These are phyloP conservation scores for Lottia scabra DNA, from an alignment of 2,888 invertebrate species.

Conservation along the genomic window DNA sequence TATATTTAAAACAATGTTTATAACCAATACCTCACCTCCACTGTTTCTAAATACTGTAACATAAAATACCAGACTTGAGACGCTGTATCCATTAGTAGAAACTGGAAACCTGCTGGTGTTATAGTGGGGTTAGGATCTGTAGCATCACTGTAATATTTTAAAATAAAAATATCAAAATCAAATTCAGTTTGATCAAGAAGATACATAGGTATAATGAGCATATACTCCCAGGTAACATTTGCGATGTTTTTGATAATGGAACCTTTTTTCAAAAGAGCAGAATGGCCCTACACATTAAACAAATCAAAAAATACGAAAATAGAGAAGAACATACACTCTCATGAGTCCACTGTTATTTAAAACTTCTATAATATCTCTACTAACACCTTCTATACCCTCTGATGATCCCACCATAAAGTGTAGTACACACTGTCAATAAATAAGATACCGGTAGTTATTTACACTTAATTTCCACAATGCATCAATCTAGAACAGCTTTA, in stretches of 20 bases:
- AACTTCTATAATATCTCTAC: conserved; percentile 88
- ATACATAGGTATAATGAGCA: no score
- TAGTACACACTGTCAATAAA: conserved; percentile 79
- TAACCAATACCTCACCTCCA: conserved; percentile 74
- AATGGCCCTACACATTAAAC: no score
- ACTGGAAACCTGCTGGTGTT: conserved; percentile 95
- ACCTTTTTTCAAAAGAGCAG: no score
- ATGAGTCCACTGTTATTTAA: conserved; percentile 93
- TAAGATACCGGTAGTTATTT: no score
- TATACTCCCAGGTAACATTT: no score
- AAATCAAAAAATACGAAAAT: no score
- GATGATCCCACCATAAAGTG: conserved; percentile 94
- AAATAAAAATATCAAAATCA: no score
- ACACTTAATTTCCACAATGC: no score
- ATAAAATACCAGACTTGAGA: conserved; percentile 98
- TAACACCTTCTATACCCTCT: conserved; percentile 77
- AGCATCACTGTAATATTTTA: conserved; percentile 59
- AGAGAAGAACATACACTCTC: conserved; percentile 75
- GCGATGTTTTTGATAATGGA: no score
- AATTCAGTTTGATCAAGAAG: no score
- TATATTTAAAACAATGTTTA: background rate
- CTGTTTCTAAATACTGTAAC: conserved; percentile 93
- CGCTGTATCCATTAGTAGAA: conserved; percentile 90
- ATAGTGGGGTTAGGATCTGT: conserved; percentile 75
- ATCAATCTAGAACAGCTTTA: no score